Evolutionary conservation across 2,888 invertebrate species (phyloP).

Genomic region (Oscheius sp.): DNA sequence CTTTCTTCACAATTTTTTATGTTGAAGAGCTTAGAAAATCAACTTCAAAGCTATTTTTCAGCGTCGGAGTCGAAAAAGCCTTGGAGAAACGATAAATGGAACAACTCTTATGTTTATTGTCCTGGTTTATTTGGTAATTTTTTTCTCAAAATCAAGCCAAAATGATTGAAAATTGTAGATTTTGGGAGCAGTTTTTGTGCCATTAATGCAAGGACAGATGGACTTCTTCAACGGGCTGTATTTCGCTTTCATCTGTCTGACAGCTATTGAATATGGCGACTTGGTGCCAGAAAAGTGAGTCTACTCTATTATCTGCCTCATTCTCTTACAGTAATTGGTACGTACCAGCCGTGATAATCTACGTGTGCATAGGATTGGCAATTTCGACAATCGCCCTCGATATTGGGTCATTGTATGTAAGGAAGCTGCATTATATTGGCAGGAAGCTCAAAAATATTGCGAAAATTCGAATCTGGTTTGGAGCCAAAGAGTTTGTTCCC

Average conservation of each 20-base stretch:
- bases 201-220: slow-evolving; percentile 53
- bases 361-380: slow-evolving; percentile 66
- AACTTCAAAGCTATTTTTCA: neutral
- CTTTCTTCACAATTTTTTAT: neutral
- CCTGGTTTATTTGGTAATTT: slow-evolving; percentile 46
- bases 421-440: slow-evolving; percentile 65
- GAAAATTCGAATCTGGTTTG: slow-evolving; percentile 66
- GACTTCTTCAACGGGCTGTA: slow-evolving; percentile 69
- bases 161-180: slow-evolving; percentile 30
- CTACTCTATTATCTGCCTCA: neutral
- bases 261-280: slow-evolving; percentile 68
- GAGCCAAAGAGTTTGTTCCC: slow-evolving; percentile 59
- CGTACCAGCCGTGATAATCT: slow-evolving; percentile 64
- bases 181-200: slow-evolving; percentile 50
- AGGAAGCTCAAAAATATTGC: slow-evolving; percentile 62
- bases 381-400: slow-evolving; percentile 68
- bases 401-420: slow-evolving; percentile 65
- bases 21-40: too few relatives aligned
- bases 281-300: slow-evolving; percentile 60
- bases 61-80: slow-evolving; percentile 7
- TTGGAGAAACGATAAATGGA: slow-evolving; percentile 38
- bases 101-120: slow-evolving; percentile 53
- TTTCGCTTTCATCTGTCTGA: slow-evolving; percentile 65
- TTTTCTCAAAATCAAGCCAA: neutral
- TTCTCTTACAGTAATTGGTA: slow-evolving; percentile 52